Evolutionary conservation across 2,797 vertebrate genomes (phyloP).

Genomic region (Liparis tanakae): DNA sequence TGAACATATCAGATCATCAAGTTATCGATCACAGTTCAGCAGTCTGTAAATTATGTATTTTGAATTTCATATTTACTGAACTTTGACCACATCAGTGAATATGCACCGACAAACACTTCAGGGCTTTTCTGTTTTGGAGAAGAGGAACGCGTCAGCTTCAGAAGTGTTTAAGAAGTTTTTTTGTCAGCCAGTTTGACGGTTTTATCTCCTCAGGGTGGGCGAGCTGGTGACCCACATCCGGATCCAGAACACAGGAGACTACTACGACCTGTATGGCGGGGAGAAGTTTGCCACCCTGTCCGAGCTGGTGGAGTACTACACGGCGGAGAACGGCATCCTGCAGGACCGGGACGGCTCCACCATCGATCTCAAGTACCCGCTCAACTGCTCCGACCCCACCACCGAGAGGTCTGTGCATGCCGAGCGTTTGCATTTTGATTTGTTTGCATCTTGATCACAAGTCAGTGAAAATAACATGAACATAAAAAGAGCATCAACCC

Average conservation of each 20-base stretch:
- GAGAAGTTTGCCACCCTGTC: constrained; percentile 97
- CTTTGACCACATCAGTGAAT: neutral
- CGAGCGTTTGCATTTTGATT: constrained; percentile 7
- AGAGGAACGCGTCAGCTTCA: neutral
- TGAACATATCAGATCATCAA: neutral
- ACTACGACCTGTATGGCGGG: constrained; percentile 96
- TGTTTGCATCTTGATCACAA: constrained; percentile 23
- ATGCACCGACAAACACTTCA: no score
- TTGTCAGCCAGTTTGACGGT: neutral
- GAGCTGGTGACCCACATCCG: constrained; percentile 95
- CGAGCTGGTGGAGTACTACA: constrained; percentile 97
- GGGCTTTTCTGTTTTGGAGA: neutral
- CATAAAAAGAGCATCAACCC: constrained; percentile 5
- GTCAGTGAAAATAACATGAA: constrained; percentile 43
- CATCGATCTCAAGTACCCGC: constrained; percentile 93
- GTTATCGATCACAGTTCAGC: neutral
- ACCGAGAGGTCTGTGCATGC: constrained; percentile 87
- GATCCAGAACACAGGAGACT: constrained; percentile 98
- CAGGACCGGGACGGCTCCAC: constrained; percentile 94
- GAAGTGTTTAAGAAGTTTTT: neutral
- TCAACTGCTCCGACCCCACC: constrained; percentile 96
- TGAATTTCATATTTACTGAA: neutral
- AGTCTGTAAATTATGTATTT: neutral
- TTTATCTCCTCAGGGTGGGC: constrained; percentile 82
- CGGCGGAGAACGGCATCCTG: constrained; percentile 89